Percentiles rank a stretch among this genome's conserved stretches.
phyloP scores from a whole-genome alignment of 37 sponge, comb jelly and placozoan genomes.

The Lycopodina hypogea region DNA sequence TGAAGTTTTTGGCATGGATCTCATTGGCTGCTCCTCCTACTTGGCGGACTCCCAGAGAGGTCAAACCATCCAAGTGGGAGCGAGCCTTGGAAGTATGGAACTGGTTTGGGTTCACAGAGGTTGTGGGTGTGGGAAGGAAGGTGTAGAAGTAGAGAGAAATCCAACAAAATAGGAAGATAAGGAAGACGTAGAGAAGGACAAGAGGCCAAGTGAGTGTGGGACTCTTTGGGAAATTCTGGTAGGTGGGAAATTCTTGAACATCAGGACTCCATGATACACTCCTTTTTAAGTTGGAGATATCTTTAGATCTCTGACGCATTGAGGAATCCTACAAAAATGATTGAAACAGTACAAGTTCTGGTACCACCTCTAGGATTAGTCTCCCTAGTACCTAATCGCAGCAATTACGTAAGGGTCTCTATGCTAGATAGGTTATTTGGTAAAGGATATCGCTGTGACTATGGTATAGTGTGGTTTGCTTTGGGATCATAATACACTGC shows the following conservation, averaged over 20 bases:
- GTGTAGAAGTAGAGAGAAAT: slow-evolving; percentile 18
- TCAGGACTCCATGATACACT: slow-evolving; percentile 1
- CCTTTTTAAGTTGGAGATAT: background rate
- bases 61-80: slow-evolving; percentile 46
- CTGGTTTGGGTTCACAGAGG: slow-evolving; percentile 23
- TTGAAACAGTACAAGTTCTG: too few relatives aligned
- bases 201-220: slow-evolving; percentile 1
- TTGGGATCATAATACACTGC: too few relatives aligned
- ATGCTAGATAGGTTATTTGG: too few relatives aligned
- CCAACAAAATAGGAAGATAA: background rate
- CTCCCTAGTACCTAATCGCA: too few relatives aligned
- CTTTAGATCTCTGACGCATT: background rate
- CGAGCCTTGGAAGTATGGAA: slow-evolving; percentile 55
- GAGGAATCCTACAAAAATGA: too few relatives aligned
- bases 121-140: slow-evolving; percentile 15
- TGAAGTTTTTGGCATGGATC: slow-evolving; percentile 33
- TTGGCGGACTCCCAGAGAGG: slow-evolving; percentile 45
- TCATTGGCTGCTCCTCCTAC: slow-evolving; percentile 69
- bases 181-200: slow-evolving; percentile 15
- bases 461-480: too few relatives aligned
- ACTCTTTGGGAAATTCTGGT: background rate
- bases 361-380: too few relatives aligned
- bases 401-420: too few relatives aligned
- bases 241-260: background rate
- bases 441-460: too few relatives aligned